Conservation (phyloP, 2,888 invertebrate genomes). For the Taenaris catops region DNA sequence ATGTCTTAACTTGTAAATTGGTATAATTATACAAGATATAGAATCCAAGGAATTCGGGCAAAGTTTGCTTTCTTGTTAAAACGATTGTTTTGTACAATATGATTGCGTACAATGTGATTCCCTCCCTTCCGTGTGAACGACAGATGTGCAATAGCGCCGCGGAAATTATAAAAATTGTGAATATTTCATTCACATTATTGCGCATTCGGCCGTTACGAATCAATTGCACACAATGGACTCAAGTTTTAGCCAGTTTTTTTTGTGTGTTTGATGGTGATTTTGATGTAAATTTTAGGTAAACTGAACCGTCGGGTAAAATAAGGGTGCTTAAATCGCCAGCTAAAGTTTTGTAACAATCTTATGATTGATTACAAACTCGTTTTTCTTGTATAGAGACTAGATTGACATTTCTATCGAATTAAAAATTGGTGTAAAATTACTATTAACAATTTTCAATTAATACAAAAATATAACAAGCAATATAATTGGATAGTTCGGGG, state of each 20-base stretch:
- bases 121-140: constrained; percentile 68
- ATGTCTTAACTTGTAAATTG: constrained; percentile 1
- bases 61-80: constrained; percentile 18
- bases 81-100: constrained; percentile 35
- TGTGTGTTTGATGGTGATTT: constrained; percentile 67
- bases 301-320: constrained; percentile 61
- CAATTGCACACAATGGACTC: constrained; percentile 70
- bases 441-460: constrained; percentile 12
- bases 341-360: constrained; percentile 65
- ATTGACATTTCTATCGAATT: constrained; percentile 59
- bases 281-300: constrained; percentile 72
- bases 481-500: constrained; percentile 17
- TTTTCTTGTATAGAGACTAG: constrained; percentile 37
- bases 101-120: constrained; percentile 30
- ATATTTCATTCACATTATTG: constrained; percentile 75
- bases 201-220: constrained; percentile 77
- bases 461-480: constrained; percentile 2
- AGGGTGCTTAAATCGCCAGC: constrained; percentile 60
- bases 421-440: constrained; percentile 30
- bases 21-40: background rate
- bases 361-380: constrained; percentile 78
- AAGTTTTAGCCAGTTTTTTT: constrained; percentile 66
- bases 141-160: constrained; percentile 65
- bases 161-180: constrained; percentile 73
- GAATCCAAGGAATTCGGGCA: constrained; percentile 9